A percentile compares a stretch with the other conserved stretches of the same genome.
Conservation (phyloP, 2,113 vertebrate genomes). For the Campylomormyrus tamandua region DNA sequence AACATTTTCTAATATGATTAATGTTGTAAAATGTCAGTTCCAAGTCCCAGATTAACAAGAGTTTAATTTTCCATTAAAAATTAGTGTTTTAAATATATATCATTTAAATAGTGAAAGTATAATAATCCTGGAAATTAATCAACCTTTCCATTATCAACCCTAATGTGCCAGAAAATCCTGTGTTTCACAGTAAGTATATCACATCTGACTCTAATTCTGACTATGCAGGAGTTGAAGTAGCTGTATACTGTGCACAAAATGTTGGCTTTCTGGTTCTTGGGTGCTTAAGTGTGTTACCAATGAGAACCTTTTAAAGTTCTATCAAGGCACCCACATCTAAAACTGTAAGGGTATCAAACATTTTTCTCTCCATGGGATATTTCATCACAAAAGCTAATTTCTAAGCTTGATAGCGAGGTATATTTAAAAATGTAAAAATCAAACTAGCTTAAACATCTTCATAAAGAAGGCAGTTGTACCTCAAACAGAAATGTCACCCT, state of each 20-base stretch:
- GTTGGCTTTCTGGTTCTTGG: not conserved
- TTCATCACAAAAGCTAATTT: not conserved
- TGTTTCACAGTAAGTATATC: not conserved
- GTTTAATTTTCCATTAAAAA: slow-evolving; percentile 11
- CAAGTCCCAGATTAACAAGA: slow-evolving; percentile 1
- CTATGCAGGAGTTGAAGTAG: not conserved
- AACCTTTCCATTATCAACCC: not conserved
- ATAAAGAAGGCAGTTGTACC: not conserved
- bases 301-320: not conserved
- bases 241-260: not conserved
- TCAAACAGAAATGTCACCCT: not conserved
- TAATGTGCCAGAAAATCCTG: slow-evolving; percentile 3
- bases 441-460: not conserved
- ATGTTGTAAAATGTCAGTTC: not conserved
- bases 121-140: slow-evolving; percentile 3
- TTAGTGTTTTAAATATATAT: not conserved
- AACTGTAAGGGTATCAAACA: not conserved
- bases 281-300: not conserved
- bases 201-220: not conserved
- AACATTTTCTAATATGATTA: not conserved
- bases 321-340: not conserved
- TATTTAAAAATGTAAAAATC: not conserved
- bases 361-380: not conserved
- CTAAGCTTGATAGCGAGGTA: not conserved
- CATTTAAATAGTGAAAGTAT: not conserved